phyloP scores from a whole-genome alignment of 2,113 vertebrate species.

The Tyto alba region DNA sequence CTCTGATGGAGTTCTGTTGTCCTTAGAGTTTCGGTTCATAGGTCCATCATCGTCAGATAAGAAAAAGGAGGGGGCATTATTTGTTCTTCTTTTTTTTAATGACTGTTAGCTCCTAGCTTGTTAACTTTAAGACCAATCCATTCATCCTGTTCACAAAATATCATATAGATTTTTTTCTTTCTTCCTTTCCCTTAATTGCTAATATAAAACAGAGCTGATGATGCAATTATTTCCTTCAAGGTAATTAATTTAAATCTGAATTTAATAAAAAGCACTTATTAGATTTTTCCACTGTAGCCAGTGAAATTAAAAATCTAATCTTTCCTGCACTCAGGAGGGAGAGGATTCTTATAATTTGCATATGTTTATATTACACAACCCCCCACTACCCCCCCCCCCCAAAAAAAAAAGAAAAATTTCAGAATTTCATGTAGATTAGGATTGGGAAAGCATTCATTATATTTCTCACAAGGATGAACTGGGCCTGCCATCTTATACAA shows the following conservation, averaged over 20 bases:
- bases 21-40: background rate
- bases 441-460: background rate
- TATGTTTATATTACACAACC: background rate
- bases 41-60: accelerated
- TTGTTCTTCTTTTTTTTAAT: background rate
- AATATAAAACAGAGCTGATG: background rate
- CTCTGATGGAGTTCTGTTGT: background rate
- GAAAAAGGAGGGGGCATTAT: background rate
- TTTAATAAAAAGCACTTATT: background rate
- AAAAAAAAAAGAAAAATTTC: background rate
- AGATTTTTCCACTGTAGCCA: background rate
- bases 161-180: background rate
- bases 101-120: background rate
- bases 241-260: background rate
- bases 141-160: background rate
- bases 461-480: background rate
- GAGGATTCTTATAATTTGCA: background rate
- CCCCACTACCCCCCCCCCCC: too few species aligned
- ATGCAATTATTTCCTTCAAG: background rate
- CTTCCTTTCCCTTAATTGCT: background rate
- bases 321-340: background rate
- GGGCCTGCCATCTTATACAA: accelerated
- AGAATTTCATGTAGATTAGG: background rate
- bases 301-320: background rate
- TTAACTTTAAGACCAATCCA: background rate